Evolutionary conservation across 2,888 invertebrate genomes (phyloP), one percentile per base, ranked within the genome.

Genomic region (Encarsia formosa): DNA sequence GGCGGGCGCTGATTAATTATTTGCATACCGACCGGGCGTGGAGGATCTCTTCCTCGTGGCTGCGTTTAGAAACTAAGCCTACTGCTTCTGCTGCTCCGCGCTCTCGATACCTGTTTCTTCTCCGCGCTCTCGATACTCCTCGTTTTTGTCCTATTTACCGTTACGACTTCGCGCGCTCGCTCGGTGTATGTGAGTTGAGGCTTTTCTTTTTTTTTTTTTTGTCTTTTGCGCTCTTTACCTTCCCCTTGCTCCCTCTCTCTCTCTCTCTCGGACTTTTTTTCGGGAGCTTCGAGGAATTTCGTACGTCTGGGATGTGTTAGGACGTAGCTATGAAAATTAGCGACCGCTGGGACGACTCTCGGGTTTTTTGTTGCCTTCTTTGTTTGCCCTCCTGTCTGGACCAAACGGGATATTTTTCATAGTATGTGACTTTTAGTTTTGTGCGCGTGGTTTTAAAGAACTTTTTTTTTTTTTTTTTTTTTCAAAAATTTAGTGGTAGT

Each of bases 11-110:
- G 53, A 56, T 56, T 56, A 56, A 56, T 56, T 53, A 53, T 56
- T 56, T 56, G 56, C 56, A 56, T 56, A 50, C 49, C 48, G 41
- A 34, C 39, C 29, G 49, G 56, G 56, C 49, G 56, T 50, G 50
- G 52, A 34, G 31, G 23, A 22, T 29, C 22, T 34, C 43, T 31
- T 19, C 32, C 42, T 11, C 31, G 31, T 23, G 24, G 8, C 23
- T 24, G 3, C 18, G n/a, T 6, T 13, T 29, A 9, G n/a, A 29
- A 13, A 9, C 34, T 34, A 11, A 5, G n/a, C 5, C 13, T 34
- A 15, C 16, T 1, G 16, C 34, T 34, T 5, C 34, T 34, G 34
- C 34, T 34, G 34, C 34, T 34, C 5, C 34, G 5, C 29, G 8
- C 29, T 29, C 29, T 29, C 29, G 29, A 13, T 29, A 41, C 9